Percentiles rank a stretch among this genome's conserved stretches.
phyloP scores from a whole-genome alignment of 2,888 invertebrate genomes.

The Torymus auratus region DNA sequence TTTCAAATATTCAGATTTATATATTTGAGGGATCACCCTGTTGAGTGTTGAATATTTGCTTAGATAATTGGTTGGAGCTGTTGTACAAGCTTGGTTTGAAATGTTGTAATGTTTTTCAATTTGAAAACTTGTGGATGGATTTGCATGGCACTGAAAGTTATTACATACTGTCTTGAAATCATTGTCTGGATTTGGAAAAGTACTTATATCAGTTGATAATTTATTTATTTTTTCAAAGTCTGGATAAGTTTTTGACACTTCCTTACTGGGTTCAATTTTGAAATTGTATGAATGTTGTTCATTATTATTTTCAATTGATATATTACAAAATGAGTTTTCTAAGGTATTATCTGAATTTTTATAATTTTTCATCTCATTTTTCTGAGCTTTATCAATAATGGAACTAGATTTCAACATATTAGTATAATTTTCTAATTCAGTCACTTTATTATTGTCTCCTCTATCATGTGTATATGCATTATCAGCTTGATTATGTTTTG shows the following conservation, averaged over 20 bases:
- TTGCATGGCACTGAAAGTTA: background rate
- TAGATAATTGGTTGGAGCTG: background rate
- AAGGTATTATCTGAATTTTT: background rate
- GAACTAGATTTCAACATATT: background rate
- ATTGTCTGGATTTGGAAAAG: background rate
- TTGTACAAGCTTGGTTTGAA: slow-evolving; percentile 6
- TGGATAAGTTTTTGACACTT: background rate
- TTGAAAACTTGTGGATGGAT: background rate
- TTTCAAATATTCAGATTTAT: slow-evolving; percentile 47
- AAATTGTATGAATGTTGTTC: background rate
- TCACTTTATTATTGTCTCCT: slow-evolving; percentile 22
- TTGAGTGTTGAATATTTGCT: slow-evolving; percentile 32
- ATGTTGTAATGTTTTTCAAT: background rate
- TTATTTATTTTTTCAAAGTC: background rate
- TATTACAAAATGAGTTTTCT: background rate
- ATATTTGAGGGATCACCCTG: slow-evolving; percentile 32
- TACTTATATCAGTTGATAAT: background rate
- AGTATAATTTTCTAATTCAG: background rate
- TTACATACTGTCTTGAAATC: background rate
- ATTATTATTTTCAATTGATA: background rate
- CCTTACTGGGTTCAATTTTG: too few relatives aligned
- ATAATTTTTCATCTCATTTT: background rate
- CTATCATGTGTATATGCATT: background rate
- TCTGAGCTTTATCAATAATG: background rate
- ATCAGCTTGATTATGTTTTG: background rate